Conservation (phyloP, 2,797 vertebrate species). For the Pseudocheirus occidentalis region DNA sequence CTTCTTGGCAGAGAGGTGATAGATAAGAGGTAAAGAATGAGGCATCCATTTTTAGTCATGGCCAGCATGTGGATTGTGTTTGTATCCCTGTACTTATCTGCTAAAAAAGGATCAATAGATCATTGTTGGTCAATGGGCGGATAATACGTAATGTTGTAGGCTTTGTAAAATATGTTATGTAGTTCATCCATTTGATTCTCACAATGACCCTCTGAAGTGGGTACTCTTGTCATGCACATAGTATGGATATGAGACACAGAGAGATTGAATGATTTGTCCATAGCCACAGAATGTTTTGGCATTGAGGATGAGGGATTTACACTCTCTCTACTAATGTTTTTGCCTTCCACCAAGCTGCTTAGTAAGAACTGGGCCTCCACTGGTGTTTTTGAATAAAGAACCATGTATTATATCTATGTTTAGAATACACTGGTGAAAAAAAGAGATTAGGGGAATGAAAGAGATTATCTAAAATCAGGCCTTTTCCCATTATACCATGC, state of each 20-base stretch:
- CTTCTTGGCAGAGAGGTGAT: neutral
- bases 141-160: too few relatives aligned
- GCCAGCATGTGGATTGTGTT: neutral
- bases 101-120: too few relatives aligned
- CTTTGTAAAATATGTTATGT: too few relatives aligned
- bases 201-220: neutral
- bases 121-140: too few relatives aligned
- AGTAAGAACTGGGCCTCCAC: too few relatives aligned
- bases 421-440: too few relatives aligned
- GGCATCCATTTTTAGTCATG: neutral
- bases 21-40: neutral
- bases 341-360: too few relatives aligned
- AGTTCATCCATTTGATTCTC: neutral
- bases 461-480: neutral
- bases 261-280: neutral
- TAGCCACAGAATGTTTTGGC: neutral
- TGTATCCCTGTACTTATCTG: neutral
- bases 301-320: too few relatives aligned
- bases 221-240: neutral
- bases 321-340: too few relatives aligned
- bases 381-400: too few relatives aligned
- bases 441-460: neutral
- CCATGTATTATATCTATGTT: too few relatives aligned
- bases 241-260: neutral
- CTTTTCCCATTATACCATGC: neutral